Percentiles rank a stretch among this genome's conserved stretches.
phyloP scores from a whole-genome alignment of 2,797 vertebrate genomes.

The Sylvia borin region DNA sequence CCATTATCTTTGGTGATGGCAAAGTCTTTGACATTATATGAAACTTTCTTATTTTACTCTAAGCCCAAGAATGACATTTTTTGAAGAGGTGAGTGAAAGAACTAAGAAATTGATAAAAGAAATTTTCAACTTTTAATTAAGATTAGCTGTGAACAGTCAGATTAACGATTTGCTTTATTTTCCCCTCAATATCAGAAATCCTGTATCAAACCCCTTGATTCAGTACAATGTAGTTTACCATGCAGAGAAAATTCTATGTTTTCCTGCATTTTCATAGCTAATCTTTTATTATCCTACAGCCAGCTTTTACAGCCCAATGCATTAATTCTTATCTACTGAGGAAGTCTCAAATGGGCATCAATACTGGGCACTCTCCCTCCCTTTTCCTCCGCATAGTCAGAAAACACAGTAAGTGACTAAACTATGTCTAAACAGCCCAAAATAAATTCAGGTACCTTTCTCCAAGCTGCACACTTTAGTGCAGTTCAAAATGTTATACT shows the following conservation, averaged over 20 bases:
- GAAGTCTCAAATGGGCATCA: slow-evolving; percentile 19
- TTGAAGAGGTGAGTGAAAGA: neutral
- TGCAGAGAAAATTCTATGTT: slow-evolving; percentile 4
- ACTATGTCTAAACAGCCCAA: neutral
- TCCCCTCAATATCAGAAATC: slow-evolving; percentile 31
- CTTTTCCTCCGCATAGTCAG: neutral
- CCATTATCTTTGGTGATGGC: slow-evolving; percentile 16
- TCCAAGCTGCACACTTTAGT: neutral
- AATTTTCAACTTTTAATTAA: slow-evolving; percentile 50
- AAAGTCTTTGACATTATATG: slow-evolving; percentile 21
- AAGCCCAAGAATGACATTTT: neutral
- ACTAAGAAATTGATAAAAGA: slow-evolving; percentile 12
- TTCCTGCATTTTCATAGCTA: slow-evolving; percentile 42
- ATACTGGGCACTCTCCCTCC: neutral
- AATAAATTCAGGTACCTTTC: neutral
- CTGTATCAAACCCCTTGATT: slow-evolving; percentile 13
- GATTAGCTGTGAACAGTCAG: neutral
- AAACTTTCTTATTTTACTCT: neutral
- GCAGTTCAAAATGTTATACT: neutral
- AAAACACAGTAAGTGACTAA: neutral
- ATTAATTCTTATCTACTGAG: slow-evolving; percentile 43
- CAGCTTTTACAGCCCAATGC: neutral
- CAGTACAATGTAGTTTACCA: slow-evolving; percentile 34
- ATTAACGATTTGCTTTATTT: slow-evolving; percentile 29
- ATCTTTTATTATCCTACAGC: slow-evolving; percentile 35